Evolutionary conservation across 2,888 invertebrate genomes (phyloP).

Genomic region (Alentia gelatinosa): DNA sequence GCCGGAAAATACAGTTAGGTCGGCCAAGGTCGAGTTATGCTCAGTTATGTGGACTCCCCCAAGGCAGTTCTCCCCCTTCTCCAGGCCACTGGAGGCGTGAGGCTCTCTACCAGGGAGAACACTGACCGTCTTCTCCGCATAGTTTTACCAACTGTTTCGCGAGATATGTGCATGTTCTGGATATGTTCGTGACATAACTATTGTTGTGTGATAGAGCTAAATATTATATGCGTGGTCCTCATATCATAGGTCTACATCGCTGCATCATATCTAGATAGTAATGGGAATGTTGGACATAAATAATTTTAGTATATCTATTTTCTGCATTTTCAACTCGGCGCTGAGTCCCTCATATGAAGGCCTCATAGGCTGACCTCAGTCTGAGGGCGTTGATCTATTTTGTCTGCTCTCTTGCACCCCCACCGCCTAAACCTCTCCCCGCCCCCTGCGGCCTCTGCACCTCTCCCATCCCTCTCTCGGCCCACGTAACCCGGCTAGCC

Average conservation of each 20-base stretch:
- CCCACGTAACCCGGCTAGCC: neutral
- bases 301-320: too few species aligned
- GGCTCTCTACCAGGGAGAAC: neutral
- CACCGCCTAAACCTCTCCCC: neutral
- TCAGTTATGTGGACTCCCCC: constrained; percentile 31
- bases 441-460: neutral
- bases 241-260: too few species aligned
- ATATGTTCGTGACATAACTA: too few species aligned
- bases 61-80: neutral
- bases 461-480: neutral
- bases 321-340: too few species aligned
- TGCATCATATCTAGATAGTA: too few species aligned
- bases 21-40: constrained; percentile 37
- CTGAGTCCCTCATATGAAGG: neutral
- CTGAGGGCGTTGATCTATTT: constrained; percentile 14
- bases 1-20: neutral
- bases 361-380: neutral
- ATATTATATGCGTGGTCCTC: too few species aligned
- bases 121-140: neutral
- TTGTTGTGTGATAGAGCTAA: too few species aligned
- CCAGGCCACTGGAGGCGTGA: constrained; percentile 13
- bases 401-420: neutral
- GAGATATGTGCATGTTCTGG: too few species aligned
- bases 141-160: too few species aligned
- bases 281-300: too few species aligned